phyloP scores from a whole-genome alignment of 2,113 vertebrate species.

The Gopherus evgoodei region DNA sequence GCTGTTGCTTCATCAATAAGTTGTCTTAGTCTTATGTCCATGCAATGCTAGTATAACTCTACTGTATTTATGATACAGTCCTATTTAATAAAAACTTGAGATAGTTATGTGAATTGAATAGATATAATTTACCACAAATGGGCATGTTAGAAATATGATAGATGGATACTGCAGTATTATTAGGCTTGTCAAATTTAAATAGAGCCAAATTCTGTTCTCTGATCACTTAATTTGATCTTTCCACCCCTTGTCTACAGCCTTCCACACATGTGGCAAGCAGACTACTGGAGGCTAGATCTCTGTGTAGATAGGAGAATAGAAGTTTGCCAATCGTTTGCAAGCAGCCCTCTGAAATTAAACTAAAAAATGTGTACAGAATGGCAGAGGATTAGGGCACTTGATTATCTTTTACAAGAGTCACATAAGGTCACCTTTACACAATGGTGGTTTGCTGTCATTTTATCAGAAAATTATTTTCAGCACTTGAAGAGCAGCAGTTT shows the following conservation, averaged over 20 bases:
- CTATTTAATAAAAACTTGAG: not conserved
- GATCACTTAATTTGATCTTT: not conserved
- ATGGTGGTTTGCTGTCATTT: slow-evolving; percentile 6
- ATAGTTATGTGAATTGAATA: not conserved
- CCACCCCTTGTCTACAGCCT: not conserved
- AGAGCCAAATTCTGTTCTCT: not conserved
- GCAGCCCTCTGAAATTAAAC: not conserved
- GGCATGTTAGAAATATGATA: not conserved
- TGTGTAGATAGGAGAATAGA: not conserved
- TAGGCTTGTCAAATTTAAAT: not conserved
- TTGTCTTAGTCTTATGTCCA: not conserved
- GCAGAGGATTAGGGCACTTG: not conserved
- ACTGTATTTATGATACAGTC: not conserved
- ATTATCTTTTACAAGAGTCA: not conserved
- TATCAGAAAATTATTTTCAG: slow-evolving; percentile 23
- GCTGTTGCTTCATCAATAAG: not conserved
- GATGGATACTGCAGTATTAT: not conserved
- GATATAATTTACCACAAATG: not conserved
- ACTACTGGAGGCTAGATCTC: not conserved
- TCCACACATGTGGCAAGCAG: not conserved
- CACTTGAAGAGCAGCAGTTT: slow-evolving; percentile 4
- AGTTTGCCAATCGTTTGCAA: not conserved
- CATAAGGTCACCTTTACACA: not conserved
- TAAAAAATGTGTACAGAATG: not conserved
- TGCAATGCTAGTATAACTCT: accelerated